Evolutionary conservation across 2,113 vertebrate species (phyloP), one percentile per base, ranked within the genome.

Genomic region (Dipodomys merriami): DNA sequence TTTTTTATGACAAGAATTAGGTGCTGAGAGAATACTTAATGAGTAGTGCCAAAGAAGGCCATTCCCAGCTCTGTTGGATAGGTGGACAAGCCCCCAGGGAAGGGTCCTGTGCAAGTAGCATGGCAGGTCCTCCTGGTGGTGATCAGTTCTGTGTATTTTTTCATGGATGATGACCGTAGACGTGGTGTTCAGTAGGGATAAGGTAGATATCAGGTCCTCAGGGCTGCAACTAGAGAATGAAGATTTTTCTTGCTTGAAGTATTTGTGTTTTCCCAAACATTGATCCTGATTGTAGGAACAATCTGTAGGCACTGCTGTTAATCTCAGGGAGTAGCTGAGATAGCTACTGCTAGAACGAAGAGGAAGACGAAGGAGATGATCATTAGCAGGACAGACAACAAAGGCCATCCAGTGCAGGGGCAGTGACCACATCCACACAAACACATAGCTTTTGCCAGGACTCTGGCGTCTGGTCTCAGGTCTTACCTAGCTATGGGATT

Each of bases 381-480:
- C 39, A 39, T 39, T 39, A 39, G 49, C 49, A 12, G 49, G 49
- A 49, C 80, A 16, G 16, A 35, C 10, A 15, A 3, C 30, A 76
- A 57, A 15, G 39, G 67, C 29, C 7, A 18, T 8, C 16, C 30
- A 33, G 33, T 33, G 27, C 8, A 57, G 18, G 35, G 23, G 5
- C 44, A 20, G 10, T 18, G 1, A 23, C 3, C 30, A 65, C 20
- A 65, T 67, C 57, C 7, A 33, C 23, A 27, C 7, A 44, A 25
- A 53, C 3, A 3, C 33, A 23, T 0, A n/a, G 4, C 53, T 73
- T 44, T 78, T 23, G 2, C n/a, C 27, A 23, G 44, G 29, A 65
- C 13, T 57, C 35, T 29, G 1, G 27, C 1, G 12, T 35, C n/a
- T 4, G 8, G 25, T 0, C 27, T 22, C 49, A 65, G 15, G 8